A percentile compares a stretch with the other conserved stretches of the same genome.
These are phyloP conservation scores for Sebastes vulpes DNA, from an alignment of 2,797 vertebrate genomes.

Conservation along the genomic window DNA sequence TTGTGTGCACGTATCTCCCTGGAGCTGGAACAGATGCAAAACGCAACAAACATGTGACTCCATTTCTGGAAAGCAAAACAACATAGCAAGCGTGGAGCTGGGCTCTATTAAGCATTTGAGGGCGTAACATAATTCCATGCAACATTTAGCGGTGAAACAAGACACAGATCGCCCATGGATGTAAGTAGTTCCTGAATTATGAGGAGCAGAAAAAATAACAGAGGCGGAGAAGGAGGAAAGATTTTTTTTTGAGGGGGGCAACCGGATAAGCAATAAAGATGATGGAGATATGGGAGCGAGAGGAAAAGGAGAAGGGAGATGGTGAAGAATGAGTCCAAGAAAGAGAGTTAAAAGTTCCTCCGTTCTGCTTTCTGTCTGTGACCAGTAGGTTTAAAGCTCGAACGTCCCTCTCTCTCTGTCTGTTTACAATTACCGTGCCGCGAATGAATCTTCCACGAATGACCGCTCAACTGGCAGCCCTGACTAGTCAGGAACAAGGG, in stretches of 20 bases:
- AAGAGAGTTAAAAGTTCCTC: conserved; percentile 25
- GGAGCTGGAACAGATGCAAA: background rate
- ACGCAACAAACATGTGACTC: conserved; percentile 33
- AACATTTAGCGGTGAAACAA: conserved; percentile 53
- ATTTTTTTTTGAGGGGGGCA: background rate
- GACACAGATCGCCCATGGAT: conserved; percentile 30
- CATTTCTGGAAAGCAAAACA: conserved; percentile 40
- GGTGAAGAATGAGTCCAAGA: background rate
- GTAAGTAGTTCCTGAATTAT: conserved; percentile 34
- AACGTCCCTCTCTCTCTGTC: conserved; percentile 67
- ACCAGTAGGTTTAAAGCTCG: conserved; percentile 43
- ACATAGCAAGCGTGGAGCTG: conserved; percentile 6
- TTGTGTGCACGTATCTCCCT: background rate
- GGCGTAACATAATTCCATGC: conserved; percentile 42
- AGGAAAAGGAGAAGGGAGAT: background rate
- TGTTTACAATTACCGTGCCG: conserved; percentile 90
- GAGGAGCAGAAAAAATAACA: conserved; percentile 36
- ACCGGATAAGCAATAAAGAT: conserved; percentile 47
- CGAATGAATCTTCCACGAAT: conserved; percentile 91
- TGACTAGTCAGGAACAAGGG: conserved; percentile 89
- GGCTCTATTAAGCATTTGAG: conserved; percentile 33
- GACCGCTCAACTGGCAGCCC: conserved; percentile 88
- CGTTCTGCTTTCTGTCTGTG: conserved; percentile 50
- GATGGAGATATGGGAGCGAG: conserved; percentile 25
- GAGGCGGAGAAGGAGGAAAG: background rate